Conservation (phyloP, 2,888 invertebrate species). For the Neuroscelio doddi region DNA sequence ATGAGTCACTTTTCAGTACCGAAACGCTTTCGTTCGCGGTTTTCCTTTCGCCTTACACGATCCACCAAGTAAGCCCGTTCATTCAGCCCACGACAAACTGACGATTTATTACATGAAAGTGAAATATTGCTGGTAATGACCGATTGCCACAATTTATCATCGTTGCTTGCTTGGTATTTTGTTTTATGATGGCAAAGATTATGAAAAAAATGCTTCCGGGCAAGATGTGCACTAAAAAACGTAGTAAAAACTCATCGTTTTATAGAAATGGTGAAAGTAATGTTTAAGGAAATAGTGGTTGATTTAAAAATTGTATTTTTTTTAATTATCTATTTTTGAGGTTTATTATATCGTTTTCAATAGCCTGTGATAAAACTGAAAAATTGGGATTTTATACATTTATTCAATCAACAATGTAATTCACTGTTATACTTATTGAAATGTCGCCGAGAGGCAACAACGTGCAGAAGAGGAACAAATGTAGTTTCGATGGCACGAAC, state of each 20-base stretch:
- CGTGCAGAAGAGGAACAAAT: slow-evolving; percentile 26
- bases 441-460: slow-evolving; percentile 27
- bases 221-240: no score
- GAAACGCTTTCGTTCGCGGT: slow-evolving; percentile 6
- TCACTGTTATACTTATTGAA: slow-evolving; percentile 1
- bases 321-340: no score
- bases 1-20: slow-evolving; percentile 12
- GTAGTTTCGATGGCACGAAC: slow-evolving; percentile 25
- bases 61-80: slow-evolving; percentile 12
- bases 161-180: not conserved
- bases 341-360: no score
- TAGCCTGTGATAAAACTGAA: no score
- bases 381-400: slow-evolving; percentile 8
- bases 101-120: slow-evolving; percentile 27
- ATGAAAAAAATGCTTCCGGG: no score
- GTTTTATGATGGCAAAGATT: slow-evolving; percentile 15
- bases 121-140: slow-evolving; percentile 33
- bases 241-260: no score
- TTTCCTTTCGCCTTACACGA: slow-evolving; percentile 22
- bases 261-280: no score
- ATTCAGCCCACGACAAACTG: slow-evolving; percentile 12
- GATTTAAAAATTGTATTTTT: no score
- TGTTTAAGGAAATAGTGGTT: no score
- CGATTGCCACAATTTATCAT: slow-evolving; percentile 29
- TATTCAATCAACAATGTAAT: slow-evolving; percentile 20